Evolutionary conservation across 1,140 invertebrate genomes (phyloP).

Genomic region (Diorhabda elongata): DNA sequence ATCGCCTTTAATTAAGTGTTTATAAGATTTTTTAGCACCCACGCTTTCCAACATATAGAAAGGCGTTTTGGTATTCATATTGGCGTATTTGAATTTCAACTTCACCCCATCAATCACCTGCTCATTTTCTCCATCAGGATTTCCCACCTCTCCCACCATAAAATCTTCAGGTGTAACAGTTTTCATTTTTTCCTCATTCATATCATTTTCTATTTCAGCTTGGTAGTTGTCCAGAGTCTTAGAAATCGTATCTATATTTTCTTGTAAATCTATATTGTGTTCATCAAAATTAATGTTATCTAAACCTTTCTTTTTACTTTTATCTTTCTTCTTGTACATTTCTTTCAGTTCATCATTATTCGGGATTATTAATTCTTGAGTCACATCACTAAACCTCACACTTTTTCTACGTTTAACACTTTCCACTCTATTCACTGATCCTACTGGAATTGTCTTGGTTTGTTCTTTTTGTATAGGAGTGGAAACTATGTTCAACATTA

Average conservation of each 20-base stretch:
- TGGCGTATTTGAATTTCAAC: slow-evolving; percentile 38
- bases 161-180: slow-evolving; percentile 23
- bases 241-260: slow-evolving; percentile 33
- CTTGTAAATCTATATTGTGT: slow-evolving; percentile 29
- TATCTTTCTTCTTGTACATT: slow-evolving; percentile 28
- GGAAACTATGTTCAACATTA: slow-evolving; percentile 35
- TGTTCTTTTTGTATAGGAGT: slow-evolving; percentile 25
- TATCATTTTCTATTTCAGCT: slow-evolving; percentile 42
- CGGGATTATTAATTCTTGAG: slow-evolving; percentile 35
- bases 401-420: slow-evolving; percentile 30
- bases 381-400: slow-evolving; percentile 38
- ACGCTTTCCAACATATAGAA: slow-evolving; percentile 23
- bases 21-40: slow-evolving; percentile 36
- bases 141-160: slow-evolving; percentile 35
- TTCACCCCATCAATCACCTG: slow-evolving; percentile 31
- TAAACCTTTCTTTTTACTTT: slow-evolving; percentile 24
- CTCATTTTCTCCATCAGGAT: slow-evolving; percentile 34
- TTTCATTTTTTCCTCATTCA: slow-evolving; percentile 40
- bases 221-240: slow-evolving; percentile 36
- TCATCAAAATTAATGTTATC: slow-evolving; percentile 34
- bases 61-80: slow-evolving; percentile 28
- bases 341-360: slow-evolving; percentile 33
- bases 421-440: slow-evolving; percentile 14
- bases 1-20: slow-evolving; percentile 41
- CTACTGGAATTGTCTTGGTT: slow-evolving; percentile 1